These are phyloP conservation scores for Andrena trimmerana DNA, from an alignment of 2,888 invertebrate species.

Conservation along the genomic window DNA sequence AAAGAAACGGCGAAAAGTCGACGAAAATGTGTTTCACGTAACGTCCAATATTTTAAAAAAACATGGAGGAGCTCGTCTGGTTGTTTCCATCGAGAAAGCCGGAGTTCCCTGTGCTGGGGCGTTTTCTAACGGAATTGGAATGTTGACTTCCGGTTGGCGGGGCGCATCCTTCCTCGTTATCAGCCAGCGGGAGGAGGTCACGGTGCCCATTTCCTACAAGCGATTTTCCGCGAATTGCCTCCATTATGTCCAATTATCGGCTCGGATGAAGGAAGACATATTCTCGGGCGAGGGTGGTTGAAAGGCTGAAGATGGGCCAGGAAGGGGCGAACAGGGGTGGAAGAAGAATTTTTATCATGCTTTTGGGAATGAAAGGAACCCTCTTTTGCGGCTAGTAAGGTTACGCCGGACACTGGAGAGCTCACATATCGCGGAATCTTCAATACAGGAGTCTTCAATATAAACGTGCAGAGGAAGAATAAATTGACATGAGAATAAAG, in stretches of 20 bases:
- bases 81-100: conserved; percentile 22
- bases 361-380: not conserved
- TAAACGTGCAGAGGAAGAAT: not conserved
- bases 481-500: not conserved
- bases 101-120: conserved; percentile 4
- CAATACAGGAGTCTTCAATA: not conserved
- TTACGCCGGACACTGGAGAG: not conserved
- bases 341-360: conserved; percentile 39
- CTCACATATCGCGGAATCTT: not conserved
- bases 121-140: conserved; percentile 57
- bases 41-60: not conserved
- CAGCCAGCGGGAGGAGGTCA: conserved; percentile 51
- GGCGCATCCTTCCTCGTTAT: conserved; percentile 60
- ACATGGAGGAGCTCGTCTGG: too few species aligned
- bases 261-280: conserved; percentile 75
- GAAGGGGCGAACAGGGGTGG: not conserved
- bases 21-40: not conserved
- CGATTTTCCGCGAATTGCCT: conserved; percentile 83
- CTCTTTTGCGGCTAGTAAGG: not conserved
- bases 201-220: conserved; percentile 79
- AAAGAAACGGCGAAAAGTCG: not conserved
- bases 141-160: conserved; percentile 63
- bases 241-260: conserved; percentile 83
- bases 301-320: conserved; percentile 11
- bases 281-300: conserved; percentile 36